Conservation (phyloP, 2,888 invertebrate species). For the Mantis religiosa region DNA sequence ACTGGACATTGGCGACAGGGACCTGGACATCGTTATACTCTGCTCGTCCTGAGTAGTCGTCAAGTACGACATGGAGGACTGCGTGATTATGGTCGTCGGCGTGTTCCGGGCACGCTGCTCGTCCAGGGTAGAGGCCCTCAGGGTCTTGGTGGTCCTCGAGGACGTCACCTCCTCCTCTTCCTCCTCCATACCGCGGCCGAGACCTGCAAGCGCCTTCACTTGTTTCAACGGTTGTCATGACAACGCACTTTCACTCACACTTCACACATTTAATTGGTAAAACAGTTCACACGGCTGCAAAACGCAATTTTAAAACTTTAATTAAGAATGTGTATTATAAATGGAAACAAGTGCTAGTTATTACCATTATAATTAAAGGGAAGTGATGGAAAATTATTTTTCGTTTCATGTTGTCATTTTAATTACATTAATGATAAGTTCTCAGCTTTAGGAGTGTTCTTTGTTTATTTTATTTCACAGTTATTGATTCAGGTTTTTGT, state of each 20-base stretch:
- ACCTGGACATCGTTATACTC: background rate
- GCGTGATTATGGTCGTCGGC: background rate
- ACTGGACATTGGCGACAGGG: constrained; percentile 1
- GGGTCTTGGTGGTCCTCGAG: background rate
- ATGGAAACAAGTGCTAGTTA: too few species aligned
- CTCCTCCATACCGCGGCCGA: background rate
- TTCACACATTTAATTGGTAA: too few species aligned
- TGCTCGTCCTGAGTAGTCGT: background rate
- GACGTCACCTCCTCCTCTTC: background rate
- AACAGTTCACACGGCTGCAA: too few species aligned
- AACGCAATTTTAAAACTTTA: too few species aligned
- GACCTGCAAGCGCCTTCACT: background rate
- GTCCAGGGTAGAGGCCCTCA: background rate
- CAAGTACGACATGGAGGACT: background rate
- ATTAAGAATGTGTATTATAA: too few species aligned
- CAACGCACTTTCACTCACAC: background rate
- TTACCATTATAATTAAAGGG: too few species aligned
- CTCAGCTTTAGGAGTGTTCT: too few species aligned
- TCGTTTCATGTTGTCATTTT: too few species aligned
- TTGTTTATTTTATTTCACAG: too few species aligned
- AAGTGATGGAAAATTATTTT: too few species aligned
- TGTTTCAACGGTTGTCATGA: background rate
- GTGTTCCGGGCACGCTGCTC: background rate
- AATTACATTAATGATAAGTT: too few species aligned
- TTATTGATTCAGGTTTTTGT: too few species aligned